Conservation (phyloP, 2,113 vertebrate species). For the Phrynosoma blainvillii region DNA sequence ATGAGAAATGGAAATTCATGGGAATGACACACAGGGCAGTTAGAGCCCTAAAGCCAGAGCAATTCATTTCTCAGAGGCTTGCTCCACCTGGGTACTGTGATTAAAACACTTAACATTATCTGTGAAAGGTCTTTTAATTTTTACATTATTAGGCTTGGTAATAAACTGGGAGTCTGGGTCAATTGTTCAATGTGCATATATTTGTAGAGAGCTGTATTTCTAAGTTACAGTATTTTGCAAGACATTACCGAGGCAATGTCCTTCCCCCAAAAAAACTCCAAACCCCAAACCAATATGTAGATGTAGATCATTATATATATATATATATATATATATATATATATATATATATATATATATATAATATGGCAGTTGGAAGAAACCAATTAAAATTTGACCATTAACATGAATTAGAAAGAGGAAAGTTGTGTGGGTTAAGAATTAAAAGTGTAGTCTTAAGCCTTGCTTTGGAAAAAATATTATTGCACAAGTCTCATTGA, state of each 20-base stretch:
- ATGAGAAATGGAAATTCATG: slow-evolving; percentile 11
- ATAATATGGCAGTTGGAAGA: background rate
- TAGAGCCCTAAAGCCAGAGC: background rate
- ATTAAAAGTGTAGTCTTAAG: background rate
- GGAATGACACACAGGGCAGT: background rate
- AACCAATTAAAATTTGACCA: background rate
- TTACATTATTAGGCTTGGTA: background rate
- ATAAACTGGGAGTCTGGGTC: background rate
- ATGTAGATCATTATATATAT: background rate
- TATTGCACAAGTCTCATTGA: background rate
- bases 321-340: too few relatives aligned
- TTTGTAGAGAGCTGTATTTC: background rate
- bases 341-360: background rate
- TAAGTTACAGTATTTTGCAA: background rate
- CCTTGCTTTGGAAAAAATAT: background rate
- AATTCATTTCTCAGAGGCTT: background rate
- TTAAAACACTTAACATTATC: background rate
- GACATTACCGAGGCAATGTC: background rate
- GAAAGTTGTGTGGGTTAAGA: background rate
- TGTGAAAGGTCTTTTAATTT: background rate
- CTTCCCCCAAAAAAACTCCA: background rate
- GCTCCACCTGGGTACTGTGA: background rate
- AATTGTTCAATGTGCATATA: background rate
- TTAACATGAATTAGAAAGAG: background rate
- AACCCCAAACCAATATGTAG: background rate